These are phyloP conservation scores for Cardiocondyla obscurior DNA, from an alignment of 1,140 invertebrate species.

Conservation along the genomic window DNA sequence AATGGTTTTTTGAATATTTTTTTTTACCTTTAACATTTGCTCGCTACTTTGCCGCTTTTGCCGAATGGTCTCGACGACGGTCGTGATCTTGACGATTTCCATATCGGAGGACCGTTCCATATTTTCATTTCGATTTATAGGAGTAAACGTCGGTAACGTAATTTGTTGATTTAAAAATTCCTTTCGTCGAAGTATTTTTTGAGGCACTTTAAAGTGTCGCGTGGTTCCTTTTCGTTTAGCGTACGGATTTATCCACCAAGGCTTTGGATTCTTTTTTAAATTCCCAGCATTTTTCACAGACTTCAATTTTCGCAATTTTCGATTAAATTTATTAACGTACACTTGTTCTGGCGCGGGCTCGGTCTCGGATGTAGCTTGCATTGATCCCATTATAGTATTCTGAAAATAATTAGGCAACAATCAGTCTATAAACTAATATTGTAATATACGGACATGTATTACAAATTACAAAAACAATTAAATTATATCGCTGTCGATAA, in stretches of 20 bases:
- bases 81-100: constrained; percentile 42
- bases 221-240: not conserved
- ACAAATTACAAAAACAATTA: too few species aligned
- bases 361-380: constrained; percentile 14
- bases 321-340: constrained; percentile 11
- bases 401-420: constrained; percentile 16
- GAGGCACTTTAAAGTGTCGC: not conserved
- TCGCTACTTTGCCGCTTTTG: not conserved
- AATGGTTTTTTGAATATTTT: not conserved
- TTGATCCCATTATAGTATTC: not conserved
- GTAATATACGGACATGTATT: too few species aligned
- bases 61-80: constrained; percentile 25
- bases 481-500: too few species aligned
- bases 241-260: not conserved
- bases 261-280: not conserved
- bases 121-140: not conserved
- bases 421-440: not conserved
- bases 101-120: not conserved
- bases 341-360: not conserved
- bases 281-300: not conserved
- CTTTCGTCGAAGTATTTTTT: not conserved
- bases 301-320: constrained; percentile 2
- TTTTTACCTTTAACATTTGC: not conserved
- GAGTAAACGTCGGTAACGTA: not conserved
- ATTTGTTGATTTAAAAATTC: not conserved